Evolutionary conservation across 30 jellyfish, hydroid and myxozoan species (phyloP).

Genomic region (Phacellophora camtschatica): DNA sequence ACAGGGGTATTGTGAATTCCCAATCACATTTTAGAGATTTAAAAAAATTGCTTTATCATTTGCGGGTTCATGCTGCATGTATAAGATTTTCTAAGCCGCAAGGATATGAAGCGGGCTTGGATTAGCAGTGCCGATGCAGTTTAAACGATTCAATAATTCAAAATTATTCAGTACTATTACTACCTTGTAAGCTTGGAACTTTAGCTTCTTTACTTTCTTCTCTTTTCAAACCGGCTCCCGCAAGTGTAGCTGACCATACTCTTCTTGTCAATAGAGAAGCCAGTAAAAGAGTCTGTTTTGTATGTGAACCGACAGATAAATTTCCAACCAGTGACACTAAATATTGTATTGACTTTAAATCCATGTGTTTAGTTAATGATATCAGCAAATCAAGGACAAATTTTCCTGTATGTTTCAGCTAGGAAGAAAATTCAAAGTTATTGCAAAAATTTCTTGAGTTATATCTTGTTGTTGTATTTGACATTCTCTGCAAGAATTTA

Average conservation of each 20-base stretch:
- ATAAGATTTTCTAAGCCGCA: too few relatives aligned
- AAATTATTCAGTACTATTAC: neutral
- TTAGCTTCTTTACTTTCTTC: conserved; percentile 20
- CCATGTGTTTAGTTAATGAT: conserved; percentile 92
- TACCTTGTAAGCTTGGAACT: conserved; percentile 21
- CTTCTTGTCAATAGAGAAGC: conserved; percentile 85
- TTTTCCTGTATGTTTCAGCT: conserved; percentile 95
- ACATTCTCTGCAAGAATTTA: too few relatives aligned
- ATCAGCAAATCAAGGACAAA: conserved; percentile 86
- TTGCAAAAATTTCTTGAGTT: too few relatives aligned
- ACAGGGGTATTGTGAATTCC: too few relatives aligned
- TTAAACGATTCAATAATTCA: neutral
- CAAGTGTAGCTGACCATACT: conserved; percentile 88
- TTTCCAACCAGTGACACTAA: conserved; percentile 73
- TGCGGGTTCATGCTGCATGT: too few relatives aligned
- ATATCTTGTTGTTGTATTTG: too few relatives aligned
- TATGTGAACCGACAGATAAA: conserved; percentile 80
- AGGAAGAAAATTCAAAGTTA: neutral
- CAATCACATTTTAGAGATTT: too few relatives aligned
- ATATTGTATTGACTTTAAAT: conserved; percentile 71
- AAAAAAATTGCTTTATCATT: too few relatives aligned
- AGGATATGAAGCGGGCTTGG: too few relatives aligned
- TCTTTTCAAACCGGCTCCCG: conserved; percentile 49
- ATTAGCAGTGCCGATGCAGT: too few relatives aligned
- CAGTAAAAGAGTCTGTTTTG: conserved; percentile 85